A percentile compares a stretch with the other conserved stretches of the same genome.
Evolutionary conservation across 2,797 vertebrate species (phyloP).

Genomic region (Orestias chungarensis): DNA sequence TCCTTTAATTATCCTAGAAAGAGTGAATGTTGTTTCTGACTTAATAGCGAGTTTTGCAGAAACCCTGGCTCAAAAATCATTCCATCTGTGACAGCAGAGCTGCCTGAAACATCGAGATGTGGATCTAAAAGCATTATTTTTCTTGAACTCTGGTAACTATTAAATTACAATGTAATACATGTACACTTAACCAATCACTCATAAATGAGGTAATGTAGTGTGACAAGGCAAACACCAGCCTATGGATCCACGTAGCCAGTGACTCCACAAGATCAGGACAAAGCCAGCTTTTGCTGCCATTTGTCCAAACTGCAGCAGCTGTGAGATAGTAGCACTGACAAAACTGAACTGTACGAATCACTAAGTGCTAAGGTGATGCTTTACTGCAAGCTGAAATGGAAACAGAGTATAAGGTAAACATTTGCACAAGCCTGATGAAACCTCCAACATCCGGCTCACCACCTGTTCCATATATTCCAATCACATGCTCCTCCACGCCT

Average conservation of each 20-base stretch:
- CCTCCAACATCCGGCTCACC: slow-evolving; percentile 54
- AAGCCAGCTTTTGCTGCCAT: slow-evolving; percentile 9
- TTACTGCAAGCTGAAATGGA: slow-evolving; percentile 66
- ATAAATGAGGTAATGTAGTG: slow-evolving; percentile 44
- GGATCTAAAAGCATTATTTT: too few relatives aligned
- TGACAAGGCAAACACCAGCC: slow-evolving; percentile 38
- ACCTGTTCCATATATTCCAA: slow-evolving; percentile 70
- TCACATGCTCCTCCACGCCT: slow-evolving; percentile 61
- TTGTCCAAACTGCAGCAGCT: slow-evolving; percentile 24
- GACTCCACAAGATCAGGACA: slow-evolving; percentile 31
- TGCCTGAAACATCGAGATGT: slow-evolving; percentile 15
- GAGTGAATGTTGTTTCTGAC: too few relatives aligned
- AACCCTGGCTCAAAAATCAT: neutral
- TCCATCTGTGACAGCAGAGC: slow-evolving; percentile 3
- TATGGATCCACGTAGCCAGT: slow-evolving; percentile 12
- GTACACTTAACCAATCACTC: slow-evolving; percentile 30
- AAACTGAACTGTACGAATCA: slow-evolving; percentile 43
- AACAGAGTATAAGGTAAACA: slow-evolving; percentile 75
- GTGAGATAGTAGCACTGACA: slow-evolving; percentile 49
- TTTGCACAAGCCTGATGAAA: slow-evolving; percentile 75
- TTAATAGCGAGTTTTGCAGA: neutral
- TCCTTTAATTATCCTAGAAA: too few relatives aligned
- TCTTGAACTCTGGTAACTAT: slow-evolving; percentile 40
- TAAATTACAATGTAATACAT: slow-evolving; percentile 8
- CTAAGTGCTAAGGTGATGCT: slow-evolving; percentile 70